A percentile compares a stretch with the other conserved stretches of the same genome.
These are phyloP conservation scores for Oxygymnocypris stewartii DNA, from an alignment of 2,113 vertebrate genomes.

Conservation along the genomic window DNA sequence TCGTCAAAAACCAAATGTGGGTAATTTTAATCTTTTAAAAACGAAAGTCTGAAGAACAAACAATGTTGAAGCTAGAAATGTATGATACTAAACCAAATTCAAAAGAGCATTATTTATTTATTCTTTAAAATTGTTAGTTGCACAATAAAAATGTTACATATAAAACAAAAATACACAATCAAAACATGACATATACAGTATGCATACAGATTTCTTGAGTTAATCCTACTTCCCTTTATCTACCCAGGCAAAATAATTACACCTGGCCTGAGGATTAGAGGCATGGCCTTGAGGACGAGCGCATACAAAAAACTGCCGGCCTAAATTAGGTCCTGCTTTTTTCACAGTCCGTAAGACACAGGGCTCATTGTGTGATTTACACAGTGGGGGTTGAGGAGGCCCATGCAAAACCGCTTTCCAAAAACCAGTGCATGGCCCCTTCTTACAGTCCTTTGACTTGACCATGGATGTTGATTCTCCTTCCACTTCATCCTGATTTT, in stretches of 20 bases:
- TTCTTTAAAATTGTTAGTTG: not conserved
- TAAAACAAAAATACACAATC: slow-evolving; percentile 4
- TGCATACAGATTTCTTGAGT: not conserved
- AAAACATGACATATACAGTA: slow-evolving; percentile 19
- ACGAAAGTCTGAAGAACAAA: not conserved
- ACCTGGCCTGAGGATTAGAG: slow-evolving; percentile 81
- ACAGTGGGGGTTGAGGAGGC: slow-evolving; percentile 77
- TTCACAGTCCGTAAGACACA: slow-evolving; percentile 87
- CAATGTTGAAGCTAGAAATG: not conserved
- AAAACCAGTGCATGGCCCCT: slow-evolving; percentile 66
- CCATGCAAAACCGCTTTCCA: slow-evolving; percentile 82
- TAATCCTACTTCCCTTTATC: slow-evolving; percentile 65
- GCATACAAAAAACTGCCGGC: slow-evolving; percentile 87
- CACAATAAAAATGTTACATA: not conserved
- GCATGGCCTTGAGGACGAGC: slow-evolving; percentile 81
- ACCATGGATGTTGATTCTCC: not conserved
- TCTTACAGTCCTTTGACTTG: slow-evolving; percentile 41
- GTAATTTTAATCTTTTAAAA: not conserved
- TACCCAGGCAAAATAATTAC: slow-evolving; percentile 85
- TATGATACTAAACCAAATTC: not conserved
- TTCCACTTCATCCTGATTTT: slow-evolving; percentile 27
- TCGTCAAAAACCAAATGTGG: not conserved
- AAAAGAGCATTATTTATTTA: slow-evolving; percentile 12
- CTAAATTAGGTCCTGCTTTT: slow-evolving; percentile 83
- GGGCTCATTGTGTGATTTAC: slow-evolving; percentile 80